Evolutionary conservation across 2,113 vertebrate genomes (phyloP).

Genomic region (Phoenicopterus ruber): DNA sequence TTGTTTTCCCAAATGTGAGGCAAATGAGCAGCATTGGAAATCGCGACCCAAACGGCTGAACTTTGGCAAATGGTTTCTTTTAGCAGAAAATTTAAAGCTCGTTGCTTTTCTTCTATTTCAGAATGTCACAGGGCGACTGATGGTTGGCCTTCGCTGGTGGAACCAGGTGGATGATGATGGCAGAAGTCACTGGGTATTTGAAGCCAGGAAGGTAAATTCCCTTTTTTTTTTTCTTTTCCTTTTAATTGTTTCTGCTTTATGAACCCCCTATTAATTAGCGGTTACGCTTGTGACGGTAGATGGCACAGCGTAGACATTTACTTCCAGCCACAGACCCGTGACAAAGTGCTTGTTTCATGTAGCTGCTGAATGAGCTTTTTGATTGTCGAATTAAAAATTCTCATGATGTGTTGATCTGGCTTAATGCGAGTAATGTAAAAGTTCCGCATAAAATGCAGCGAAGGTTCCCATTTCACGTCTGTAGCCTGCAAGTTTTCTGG

Average conservation of each 20-base stretch:
- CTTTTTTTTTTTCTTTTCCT: background rate
- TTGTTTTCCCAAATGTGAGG: background rate
- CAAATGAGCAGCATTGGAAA: background rate
- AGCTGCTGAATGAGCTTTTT: background rate
- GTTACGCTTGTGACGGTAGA: background rate
- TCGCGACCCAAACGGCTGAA: background rate
- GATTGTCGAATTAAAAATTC: background rate
- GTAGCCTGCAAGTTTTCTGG: background rate
- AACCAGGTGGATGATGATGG: constrained; percentile 97
- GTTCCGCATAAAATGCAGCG: no score
- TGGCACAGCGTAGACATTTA: accelerated
- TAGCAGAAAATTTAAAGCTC: background rate
- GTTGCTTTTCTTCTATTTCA: background rate
- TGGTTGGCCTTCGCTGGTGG: constrained; percentile 97
- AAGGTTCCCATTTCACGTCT: background rate
- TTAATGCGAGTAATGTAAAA: background rate
- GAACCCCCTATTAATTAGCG: background rate
- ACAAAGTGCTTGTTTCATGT: accelerated
- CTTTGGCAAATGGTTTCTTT: background rate
- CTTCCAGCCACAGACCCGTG: background rate
- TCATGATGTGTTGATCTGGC: background rate
- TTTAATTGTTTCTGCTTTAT: background rate
- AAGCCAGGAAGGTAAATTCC: constrained; percentile 85
- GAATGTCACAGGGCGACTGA: constrained; percentile 91
- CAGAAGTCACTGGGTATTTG: constrained; percentile 92